Base-by-base conservation (phyloP, 2,888 invertebrate genomes). In the Iphiclides podalirius region DNA sequence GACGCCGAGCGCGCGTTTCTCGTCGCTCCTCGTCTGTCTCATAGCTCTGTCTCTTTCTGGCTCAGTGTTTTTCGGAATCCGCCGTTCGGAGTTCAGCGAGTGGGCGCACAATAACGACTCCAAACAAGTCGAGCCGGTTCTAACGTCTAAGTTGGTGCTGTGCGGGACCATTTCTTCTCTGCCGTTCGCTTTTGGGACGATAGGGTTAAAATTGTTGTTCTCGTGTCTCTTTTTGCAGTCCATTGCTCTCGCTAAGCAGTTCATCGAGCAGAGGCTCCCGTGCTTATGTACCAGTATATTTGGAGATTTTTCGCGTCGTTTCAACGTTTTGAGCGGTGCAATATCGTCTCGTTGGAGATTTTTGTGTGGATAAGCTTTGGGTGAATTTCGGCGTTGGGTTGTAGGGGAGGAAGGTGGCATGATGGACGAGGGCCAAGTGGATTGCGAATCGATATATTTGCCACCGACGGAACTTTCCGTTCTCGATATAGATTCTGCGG, bases 181-280 rank as follows among this genome's bases (percentile, higher is more conserved):
- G 15, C 66, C 66, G 14, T 64, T 66, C 4, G 58, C 59, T 15
- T 58, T 36, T 9, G 66, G 4, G n/a, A n/a, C n/a, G n/a, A n/a
- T n/a, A n/a, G n/a, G n/a, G 8, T 26, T 26, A 7, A 9, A 20
- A 4, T 3, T 20, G 6, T 20, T 20, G 20, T 3, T 20, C 20
- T 20, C 20, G 20, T 4, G 6, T 20, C 6, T 20, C 6, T 20
- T 20, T 20, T 3, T 20, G 20, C 4, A 6, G 3, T 20, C 20
- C 6, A 20, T 6, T 4, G 20, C 60, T 13, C 58, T 63, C 3
- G 63, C 61, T 0, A 72, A 51, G 53, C 72, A 79, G 37, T 74
- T 64, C 69, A 76, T 72, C 2, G 77, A 77, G 47, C 73, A 77
- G 1, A 76, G 20, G 49, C 77, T 77, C 15, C 52, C 61, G 20